phyloP scores from a whole-genome alignment of 2,797 vertebrate species.

The Myotis myotis region DNA sequence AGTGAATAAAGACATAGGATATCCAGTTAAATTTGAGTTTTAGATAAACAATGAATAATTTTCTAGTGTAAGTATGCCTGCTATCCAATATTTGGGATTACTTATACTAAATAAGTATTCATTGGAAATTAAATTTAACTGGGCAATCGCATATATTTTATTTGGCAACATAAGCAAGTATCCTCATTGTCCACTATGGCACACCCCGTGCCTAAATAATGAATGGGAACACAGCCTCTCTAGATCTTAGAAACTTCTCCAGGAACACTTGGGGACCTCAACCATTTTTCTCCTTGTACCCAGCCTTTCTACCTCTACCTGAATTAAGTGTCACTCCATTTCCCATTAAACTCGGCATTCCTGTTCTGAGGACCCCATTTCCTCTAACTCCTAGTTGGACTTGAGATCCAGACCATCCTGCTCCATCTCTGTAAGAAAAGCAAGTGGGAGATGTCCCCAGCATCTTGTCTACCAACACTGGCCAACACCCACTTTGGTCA shows the following conservation, averaged over 20 bases:
- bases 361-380: neutral
- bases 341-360: neutral
- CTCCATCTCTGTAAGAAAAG: neutral
- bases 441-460: neutral
- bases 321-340: neutral
- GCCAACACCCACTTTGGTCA: neutral
- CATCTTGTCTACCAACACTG: neutral
- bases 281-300: neutral
- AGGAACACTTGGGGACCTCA: neutral
- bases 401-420: neutral
- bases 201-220: neutral
- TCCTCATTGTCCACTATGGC: neutral
- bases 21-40: neutral
- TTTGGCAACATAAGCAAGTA: neutral
- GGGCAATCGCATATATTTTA: neutral
- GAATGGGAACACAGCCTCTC: neutral
- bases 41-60: neutral
- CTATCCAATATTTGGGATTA: neutral
- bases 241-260: neutral
- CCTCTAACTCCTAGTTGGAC: neutral
- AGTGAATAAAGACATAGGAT: neutral
- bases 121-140: neutral
- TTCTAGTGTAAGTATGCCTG: neutral
- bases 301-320: neutral
- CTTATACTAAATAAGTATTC: neutral